Evolutionary conservation across 2,113 vertebrate species (phyloP), one percentile per base, ranked within the genome.

Genomic region (Neogobius melanostomus): DNA sequence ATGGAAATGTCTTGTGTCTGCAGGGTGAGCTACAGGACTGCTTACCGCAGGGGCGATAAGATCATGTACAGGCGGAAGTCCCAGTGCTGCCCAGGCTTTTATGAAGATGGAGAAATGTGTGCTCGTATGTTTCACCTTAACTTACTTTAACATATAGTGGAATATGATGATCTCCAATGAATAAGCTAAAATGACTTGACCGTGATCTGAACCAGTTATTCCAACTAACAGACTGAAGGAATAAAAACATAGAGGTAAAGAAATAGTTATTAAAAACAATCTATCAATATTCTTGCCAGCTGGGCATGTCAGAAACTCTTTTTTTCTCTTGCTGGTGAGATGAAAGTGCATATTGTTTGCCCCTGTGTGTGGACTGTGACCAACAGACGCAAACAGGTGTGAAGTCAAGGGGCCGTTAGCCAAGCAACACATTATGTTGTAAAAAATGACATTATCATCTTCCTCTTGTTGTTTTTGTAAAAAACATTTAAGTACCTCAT

Each of bases 21-120:
- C 63, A 99, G 98, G 92, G 94, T 97, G 76, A 99, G 95, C 87
- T 99, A 99, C 75, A 93, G 94, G 64, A 96, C 92, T 0, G 96
- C 97, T 10, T 99, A 98, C 75, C 95, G 97, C 16, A 93, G 95
- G 65, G 96, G 96, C 68, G 94, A 96, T 76, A 98, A 98, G 88
- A 98, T 95, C 0, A 99, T 99, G 97, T 97, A 99, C 64, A 90
- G 97, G 9, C 94, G 96, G 66, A 98, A 96, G 85, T 98, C 96
- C 17, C 96, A 98, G 90, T 99, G 98, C 84, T 99, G 98, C 68
- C 95, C 96, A 1, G 98, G 98, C 63, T 99, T 99, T 91, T 94
- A 93, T 36, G 96, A 99, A 86, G 95, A 93, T 73, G 91, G 88
- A 52, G 96, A 98, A 67, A 92, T 93, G 81, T 99, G 98, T 92